Conservation (phyloP, 2,113 vertebrate genomes). For the Hyla sarda region DNA sequence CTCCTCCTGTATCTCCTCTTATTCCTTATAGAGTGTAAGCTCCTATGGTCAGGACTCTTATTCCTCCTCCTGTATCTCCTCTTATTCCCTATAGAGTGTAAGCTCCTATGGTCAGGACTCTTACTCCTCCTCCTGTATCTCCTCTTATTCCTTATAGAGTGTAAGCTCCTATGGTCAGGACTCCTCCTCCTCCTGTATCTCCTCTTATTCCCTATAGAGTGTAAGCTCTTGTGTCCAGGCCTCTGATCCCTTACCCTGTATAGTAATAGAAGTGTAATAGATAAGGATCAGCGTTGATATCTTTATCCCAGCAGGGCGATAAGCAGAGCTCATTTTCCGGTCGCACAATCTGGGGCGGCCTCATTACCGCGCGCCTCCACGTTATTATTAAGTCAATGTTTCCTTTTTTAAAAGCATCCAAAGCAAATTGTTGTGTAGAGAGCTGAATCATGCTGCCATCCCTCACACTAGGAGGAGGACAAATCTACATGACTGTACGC, state of each 20-base stretch:
- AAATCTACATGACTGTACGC: slow-evolving; percentile 7
- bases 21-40: no score
- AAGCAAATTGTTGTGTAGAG: slow-evolving; percentile 27
- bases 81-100: no score
- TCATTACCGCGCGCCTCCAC: background rate
- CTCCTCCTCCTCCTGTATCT: no score
- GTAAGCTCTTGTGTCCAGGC: background rate
- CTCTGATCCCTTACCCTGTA: background rate
- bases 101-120: no score
- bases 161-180: no score
- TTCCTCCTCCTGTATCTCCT: no score
- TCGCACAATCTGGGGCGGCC: background rate
- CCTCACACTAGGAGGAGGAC: background rate
- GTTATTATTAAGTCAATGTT: slow-evolving; percentile 31
- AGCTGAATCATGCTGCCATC: background rate
- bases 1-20: background rate
- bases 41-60: no score
- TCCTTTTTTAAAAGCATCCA: background rate
- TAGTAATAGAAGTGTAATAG: background rate
- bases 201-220: no score
- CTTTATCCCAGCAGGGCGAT: slow-evolving; percentile 2
- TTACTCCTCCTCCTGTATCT: no score
- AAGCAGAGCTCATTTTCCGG: slow-evolving; percentile 2
- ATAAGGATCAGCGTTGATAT: background rate
- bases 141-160: no score